Evolutionary conservation across 1,140 invertebrate species (phyloP), one percentile per base, ranked within the genome.

Genomic region (Drosophila pallidifrons): DNA sequence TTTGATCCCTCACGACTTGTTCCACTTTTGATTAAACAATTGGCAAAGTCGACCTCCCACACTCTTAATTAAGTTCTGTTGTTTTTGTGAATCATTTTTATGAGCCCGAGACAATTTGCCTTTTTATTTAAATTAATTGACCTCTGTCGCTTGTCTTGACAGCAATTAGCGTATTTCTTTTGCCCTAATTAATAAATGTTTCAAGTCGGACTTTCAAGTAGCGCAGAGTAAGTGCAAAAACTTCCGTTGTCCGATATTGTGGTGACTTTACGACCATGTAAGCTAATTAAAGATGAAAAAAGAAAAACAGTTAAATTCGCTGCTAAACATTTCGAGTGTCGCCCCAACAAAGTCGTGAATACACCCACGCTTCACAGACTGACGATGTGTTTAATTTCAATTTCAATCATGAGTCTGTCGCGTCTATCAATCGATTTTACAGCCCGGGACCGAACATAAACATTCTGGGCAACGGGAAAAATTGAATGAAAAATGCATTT

Each of bases 91-190:
- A 52, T 70, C 70, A 54, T 72, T 73, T 73, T 63, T 13, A 72
- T 57, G 79, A 77, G 43, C 79, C 79, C 61, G 55, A 25, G 20
- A 72, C 81, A 81, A 79, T 67, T 82, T 82, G 81, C 46, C 81
- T 88, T 89, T 70, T 81, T 89, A 89, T 89, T 89, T 89, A 89
- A 89, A 89, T 89, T 89, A 89, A 89, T 89, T 89, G 86, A 89
- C 85, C 85, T 66, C 75, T 45, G 58, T 77, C 80, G 82, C 68
- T 73, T 78, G 72, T 80, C 83, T 71, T 83, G 77, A 85, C 79
- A 88, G 85, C 85, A 89, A 89, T 89, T 89, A 89, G 81, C 75
- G 75, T 45, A 61, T 49, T 67, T 60, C 65, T 65, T 73, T 68
- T 74, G 71, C 52, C 72, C 72, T 79, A 88, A 89, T 88, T 88